Percentiles rank a stretch among this genome's conserved stretches.
These are phyloP conservation scores for Girardinichthys multiradiatus DNA, from an alignment of 2,113 vertebrate genomes.

Conservation along the genomic window DNA sequence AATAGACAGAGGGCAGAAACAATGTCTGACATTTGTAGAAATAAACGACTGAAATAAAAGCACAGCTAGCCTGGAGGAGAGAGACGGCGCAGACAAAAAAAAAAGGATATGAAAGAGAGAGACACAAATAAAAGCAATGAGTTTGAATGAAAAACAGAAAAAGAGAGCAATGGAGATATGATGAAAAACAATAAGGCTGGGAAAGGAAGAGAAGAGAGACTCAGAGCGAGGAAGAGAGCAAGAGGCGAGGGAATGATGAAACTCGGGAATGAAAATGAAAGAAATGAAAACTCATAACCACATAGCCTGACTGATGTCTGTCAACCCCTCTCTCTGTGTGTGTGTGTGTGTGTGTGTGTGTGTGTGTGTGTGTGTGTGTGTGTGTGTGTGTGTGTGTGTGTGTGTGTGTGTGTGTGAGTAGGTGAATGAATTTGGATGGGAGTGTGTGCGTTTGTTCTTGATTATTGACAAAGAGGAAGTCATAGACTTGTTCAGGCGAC, in stretches of 20 bases:
- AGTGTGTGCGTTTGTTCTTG: constrained; percentile 29
- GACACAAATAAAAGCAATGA: constrained; percentile 60
- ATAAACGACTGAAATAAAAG: constrained; percentile 81
- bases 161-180: constrained; percentile 58
- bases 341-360: constrained; percentile 8
- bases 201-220: constrained; percentile 50
- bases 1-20: constrained; percentile 76
- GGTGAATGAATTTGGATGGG: constrained; percentile 11
- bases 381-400: constrained; percentile 34
- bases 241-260: constrained; percentile 63
- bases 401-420: constrained; percentile 9
- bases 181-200: constrained; percentile 69
- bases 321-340: constrained; percentile 46
- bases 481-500: constrained; percentile 59
- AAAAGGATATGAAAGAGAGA: constrained; percentile 57
- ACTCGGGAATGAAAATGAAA: constrained; percentile 72
- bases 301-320: constrained; percentile 69
- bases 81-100: constrained; percentile 32
- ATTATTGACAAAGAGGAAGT: constrained; percentile 67
- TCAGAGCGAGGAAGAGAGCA: constrained; percentile 26
- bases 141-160: constrained; percentile 61
- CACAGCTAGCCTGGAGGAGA: constrained; percentile 67
- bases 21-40: constrained; percentile 80
- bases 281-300: constrained; percentile 75
- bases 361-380: constrained; percentile 20